Conservation (phyloP, 2,888 invertebrate species). For the Portevinia maculata region DNA sequence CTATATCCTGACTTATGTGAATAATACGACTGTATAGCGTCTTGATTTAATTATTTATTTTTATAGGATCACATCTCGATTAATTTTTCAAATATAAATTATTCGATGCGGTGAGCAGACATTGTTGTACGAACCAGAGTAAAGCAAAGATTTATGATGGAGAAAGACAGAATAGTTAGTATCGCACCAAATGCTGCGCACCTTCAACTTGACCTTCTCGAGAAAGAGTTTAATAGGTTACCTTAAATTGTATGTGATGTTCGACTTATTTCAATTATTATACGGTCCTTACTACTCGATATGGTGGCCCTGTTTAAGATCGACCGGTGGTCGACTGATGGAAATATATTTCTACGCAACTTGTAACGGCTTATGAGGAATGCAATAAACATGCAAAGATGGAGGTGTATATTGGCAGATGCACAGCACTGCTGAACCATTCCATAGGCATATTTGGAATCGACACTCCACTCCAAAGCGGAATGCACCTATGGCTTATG, state of each 20-base stretch:
- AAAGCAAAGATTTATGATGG: not conserved
- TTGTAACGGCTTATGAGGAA: conserved; percentile 62
- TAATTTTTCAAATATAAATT: too few species aligned
- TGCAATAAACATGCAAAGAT: conserved; percentile 62
- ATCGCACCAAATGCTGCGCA: conserved; percentile 5
- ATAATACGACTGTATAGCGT: too few species aligned
- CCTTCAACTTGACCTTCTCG: conserved; percentile 14
- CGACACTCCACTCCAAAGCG: conserved; percentile 63
- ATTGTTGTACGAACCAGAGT: not conserved
- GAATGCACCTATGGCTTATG: conserved; percentile 73
- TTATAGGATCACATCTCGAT: too few species aligned
- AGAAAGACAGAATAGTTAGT: not conserved
- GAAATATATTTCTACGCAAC: conserved; percentile 56
- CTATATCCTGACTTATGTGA: too few species aligned
- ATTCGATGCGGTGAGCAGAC: too few species aligned
- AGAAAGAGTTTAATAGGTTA: conserved; percentile 66
- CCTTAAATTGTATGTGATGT: conserved; percentile 46
- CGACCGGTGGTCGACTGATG: conserved; percentile 17
- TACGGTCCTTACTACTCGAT: conserved; percentile 29
- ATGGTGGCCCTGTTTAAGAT: conserved; percentile 32
- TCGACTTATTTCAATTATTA: conserved; percentile 52
- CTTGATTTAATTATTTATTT: too few species aligned
- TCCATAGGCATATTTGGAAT: conserved; percentile 61
- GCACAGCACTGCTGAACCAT: conserved; percentile 47
- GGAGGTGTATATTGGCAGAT: conserved; percentile 66